Conservation (phyloP, 2,797 vertebrate species). For the Chaetodon trifasciatus region DNA sequence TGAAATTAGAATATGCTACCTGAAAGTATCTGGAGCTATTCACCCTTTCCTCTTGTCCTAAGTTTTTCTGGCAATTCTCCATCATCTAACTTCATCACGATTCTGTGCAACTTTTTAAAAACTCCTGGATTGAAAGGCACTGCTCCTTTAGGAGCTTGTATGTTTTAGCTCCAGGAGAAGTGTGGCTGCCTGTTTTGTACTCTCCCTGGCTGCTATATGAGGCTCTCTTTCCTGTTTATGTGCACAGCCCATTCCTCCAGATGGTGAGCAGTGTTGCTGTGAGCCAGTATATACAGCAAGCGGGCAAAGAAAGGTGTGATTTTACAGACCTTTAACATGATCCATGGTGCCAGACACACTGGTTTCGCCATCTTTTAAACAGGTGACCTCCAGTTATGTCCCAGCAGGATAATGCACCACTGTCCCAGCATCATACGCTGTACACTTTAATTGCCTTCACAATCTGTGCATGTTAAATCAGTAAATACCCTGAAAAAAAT, state of each 20-base stretch:
- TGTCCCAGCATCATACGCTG: constrained; percentile 41
- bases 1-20: constrained; percentile 44
- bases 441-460: constrained; percentile 36
- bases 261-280: constrained; percentile 38
- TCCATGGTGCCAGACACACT: constrained; percentile 32
- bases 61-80: neutral
- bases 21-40: constrained; percentile 19
- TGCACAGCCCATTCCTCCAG: constrained; percentile 40
- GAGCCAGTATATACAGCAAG: constrained; percentile 48
- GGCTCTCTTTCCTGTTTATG: constrained; percentile 36
- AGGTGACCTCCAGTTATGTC: constrained; percentile 36
- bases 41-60: constrained; percentile 27
- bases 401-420: constrained; percentile 48
- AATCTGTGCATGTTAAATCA: constrained; percentile 41
- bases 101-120: constrained; percentile 9
- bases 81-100: constrained; percentile 1
- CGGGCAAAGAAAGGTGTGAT: constrained; percentile 45
- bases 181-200: constrained; percentile 10
- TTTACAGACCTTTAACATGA: constrained; percentile 51
- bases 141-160: constrained; percentile 1
- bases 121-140: constrained; percentile 22
- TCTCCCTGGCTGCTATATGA: constrained; percentile 25
- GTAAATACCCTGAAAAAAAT: neutral
- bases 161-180: constrained; percentile 15
- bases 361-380: constrained; percentile 42